A percentile compares a stretch with the other conserved stretches of the same genome.
phyloP scores from a whole-genome alignment of 2,113 vertebrate species.

The Corythoichthys haematopterus region DNA sequence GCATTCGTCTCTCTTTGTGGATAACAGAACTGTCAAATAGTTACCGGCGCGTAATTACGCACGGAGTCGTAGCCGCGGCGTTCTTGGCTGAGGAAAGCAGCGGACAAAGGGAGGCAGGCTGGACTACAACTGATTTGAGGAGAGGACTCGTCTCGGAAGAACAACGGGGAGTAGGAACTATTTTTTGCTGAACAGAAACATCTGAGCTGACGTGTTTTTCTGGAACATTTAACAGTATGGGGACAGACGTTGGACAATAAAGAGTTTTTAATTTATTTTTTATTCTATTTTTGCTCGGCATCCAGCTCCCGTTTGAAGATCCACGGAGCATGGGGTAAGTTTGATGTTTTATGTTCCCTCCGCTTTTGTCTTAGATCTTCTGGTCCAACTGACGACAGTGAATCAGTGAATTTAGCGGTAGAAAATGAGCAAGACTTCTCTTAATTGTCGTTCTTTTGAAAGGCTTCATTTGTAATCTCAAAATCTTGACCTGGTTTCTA shows the following conservation, averaged over 20 bases:
- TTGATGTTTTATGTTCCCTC: not conserved
- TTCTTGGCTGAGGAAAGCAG: conserved; percentile 3
- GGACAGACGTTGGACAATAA: not conserved
- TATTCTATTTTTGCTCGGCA: not conserved
- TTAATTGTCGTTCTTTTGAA: not conserved
- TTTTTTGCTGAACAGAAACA: not conserved
- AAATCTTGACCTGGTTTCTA: not conserved
- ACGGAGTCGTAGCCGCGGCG: not conserved
- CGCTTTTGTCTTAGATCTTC: not conserved
- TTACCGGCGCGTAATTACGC: conserved; percentile 1
- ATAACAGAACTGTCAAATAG: not conserved
- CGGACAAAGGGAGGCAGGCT: conserved; percentile 7
- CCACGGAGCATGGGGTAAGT: conserved; percentile 7
- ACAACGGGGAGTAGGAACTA: not conserved
- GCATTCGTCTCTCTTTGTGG: not conserved
- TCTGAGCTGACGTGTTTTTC: not conserved
- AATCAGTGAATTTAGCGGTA: not conserved
- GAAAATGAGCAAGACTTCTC: not conserved
- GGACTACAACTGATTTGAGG: conserved; percentile 7
- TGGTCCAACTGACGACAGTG: not conserved
- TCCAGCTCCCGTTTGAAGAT: not conserved
- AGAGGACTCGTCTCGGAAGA: conserved; percentile 1
- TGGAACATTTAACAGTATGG: not conserved
- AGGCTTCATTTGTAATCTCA: not conserved
- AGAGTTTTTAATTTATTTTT: too few species aligned